Percentiles rank a stretch among this genome's conserved stretches.
phyloP scores from a whole-genome alignment of 2,888 invertebrate species.

The Drosophila putrida region DNA sequence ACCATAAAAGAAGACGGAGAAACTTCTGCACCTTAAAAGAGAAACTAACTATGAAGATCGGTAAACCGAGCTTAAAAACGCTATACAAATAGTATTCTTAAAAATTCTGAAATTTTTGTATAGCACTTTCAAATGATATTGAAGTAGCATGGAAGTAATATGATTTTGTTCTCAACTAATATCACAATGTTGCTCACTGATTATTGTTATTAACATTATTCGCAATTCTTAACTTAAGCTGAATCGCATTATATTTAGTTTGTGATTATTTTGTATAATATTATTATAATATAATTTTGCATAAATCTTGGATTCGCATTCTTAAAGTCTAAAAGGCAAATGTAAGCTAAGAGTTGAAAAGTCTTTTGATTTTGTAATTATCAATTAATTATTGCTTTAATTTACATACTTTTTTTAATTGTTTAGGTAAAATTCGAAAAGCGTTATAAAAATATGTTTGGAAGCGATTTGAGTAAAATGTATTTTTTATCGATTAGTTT shows the following conservation, averaged over 20 bases:
- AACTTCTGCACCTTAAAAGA: slow-evolving; percentile 58
- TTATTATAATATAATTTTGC: slow-evolving; percentile 28
- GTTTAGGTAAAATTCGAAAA: slow-evolving; percentile 71
- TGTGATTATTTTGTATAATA: slow-evolving; percentile 5
- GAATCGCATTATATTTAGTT: slow-evolving; percentile 31
- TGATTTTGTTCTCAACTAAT: slow-evolving; percentile 80
- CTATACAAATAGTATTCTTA: slow-evolving; percentile 2
- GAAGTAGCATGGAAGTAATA: slow-evolving; percentile 78
- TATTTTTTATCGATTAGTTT: slow-evolving; percentile 39
- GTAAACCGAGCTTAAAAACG: slow-evolving; percentile 25
- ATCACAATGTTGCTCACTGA: slow-evolving; percentile 80
- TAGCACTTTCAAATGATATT: slow-evolving; percentile 54
- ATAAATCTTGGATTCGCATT: slow-evolving; percentile 54
- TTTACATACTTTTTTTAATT: slow-evolving; percentile 51
- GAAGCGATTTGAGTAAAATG: slow-evolving; percentile 77
- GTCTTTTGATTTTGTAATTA: slow-evolving; percentile 66
- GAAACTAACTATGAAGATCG: slow-evolving; percentile 39
- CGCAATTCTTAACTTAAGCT: slow-evolving; percentile 46
- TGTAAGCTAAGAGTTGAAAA: slow-evolving; percentile 77
- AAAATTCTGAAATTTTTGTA: slow-evolving; percentile 17
- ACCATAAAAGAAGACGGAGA: slow-evolving; percentile 62
- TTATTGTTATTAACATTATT: slow-evolving; percentile 37
- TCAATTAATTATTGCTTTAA: slow-evolving; percentile 68
- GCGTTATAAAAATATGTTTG: slow-evolving; percentile 81
- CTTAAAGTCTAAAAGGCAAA: slow-evolving; percentile 77